Evolutionary conservation across 2,797 vertebrate genomes (phyloP).

Genomic region (Holocentrus rufus): DNA sequence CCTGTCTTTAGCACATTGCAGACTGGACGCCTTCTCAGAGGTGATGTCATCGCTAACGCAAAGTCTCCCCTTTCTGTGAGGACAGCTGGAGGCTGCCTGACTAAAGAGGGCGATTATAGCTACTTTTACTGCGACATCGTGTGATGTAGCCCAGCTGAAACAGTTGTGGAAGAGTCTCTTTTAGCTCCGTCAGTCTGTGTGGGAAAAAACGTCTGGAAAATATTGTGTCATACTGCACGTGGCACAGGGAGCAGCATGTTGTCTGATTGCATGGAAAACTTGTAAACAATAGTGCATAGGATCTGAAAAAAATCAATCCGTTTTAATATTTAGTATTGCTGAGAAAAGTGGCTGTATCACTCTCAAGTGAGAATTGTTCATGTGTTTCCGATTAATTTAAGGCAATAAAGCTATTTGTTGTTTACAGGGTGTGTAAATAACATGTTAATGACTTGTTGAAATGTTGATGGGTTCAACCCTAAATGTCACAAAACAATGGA

Average conservation of each 20-base stretch:
- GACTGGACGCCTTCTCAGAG: conserved; percentile 68
- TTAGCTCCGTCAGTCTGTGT: conserved; percentile 48
- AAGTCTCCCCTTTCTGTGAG: conserved; percentile 68
- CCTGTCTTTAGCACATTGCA: conserved; percentile 55
- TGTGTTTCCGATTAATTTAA: conserved; percentile 46
- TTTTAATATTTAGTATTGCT: conserved; percentile 18
- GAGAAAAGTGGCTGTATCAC: conserved; percentile 23
- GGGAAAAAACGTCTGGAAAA: conserved; percentile 66
- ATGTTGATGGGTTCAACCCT: conserved; percentile 40
- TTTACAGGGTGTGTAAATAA: conserved; percentile 50
- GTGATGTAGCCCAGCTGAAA: conserved; percentile 59
- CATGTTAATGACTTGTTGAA: conserved; percentile 36
- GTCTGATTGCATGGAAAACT: conserved; percentile 43
- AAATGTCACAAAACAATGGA: conserved; percentile 45
- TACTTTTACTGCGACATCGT: conserved; percentile 59
- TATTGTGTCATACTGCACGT: conserved; percentile 36
- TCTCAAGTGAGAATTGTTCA: conserved; percentile 17
- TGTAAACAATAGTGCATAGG: conserved; percentile 29
- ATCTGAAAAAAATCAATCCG: background rate
- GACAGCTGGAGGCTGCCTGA: conserved; percentile 63
- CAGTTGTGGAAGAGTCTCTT: conserved; percentile 25
- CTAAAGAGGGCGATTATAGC: conserved; percentile 59
- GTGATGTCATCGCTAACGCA: conserved; percentile 77
- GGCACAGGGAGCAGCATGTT: conserved; percentile 30
- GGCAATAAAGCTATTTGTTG: conserved; percentile 21